Evolutionary conservation across 2,113 vertebrate genomes (phyloP).

Genomic region (Excalfactoria chinensis): DNA sequence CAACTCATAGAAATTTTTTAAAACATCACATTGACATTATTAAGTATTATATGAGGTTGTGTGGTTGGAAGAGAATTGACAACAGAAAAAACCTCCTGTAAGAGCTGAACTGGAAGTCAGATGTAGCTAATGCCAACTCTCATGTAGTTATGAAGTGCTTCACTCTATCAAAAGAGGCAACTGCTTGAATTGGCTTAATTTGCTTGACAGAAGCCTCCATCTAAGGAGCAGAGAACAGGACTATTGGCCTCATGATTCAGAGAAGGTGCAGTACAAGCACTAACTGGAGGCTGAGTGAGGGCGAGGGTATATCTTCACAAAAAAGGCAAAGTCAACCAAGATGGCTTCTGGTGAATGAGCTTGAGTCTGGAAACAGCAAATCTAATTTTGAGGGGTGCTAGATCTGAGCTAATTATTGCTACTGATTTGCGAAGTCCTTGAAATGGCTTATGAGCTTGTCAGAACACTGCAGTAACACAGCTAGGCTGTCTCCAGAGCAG

Average conservation of each 20-base stretch:
- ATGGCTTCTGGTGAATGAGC: not conserved
- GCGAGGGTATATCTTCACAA: not conserved
- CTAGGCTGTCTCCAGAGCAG: not conserved
- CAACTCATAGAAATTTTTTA: not conserved
- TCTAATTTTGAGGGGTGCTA: not conserved
- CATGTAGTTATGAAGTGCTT: not conserved
- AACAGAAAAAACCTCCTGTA: not conserved
- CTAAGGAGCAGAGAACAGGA: not conserved
- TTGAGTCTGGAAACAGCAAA: not conserved
- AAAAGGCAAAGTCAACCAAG: not conserved
- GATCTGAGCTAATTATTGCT: not conserved
- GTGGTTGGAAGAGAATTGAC: not conserved
- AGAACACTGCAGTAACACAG: not conserved
- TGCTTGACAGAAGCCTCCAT: not conserved
- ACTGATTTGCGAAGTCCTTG: not conserved
- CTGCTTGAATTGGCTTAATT: not conserved
- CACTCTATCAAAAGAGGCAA: not conserved
- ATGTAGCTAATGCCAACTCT: not conserved
- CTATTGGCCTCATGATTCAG: not conserved
- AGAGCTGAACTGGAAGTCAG: not conserved
- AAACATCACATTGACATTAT: not conserved
- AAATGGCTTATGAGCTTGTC: not conserved
- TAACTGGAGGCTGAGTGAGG: not conserved
- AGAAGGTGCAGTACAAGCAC: not conserved
- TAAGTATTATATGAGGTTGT: not conserved